Percentiles rank a stretch among this genome's conserved stretches.
These are phyloP conservation scores for Diploptera punctata DNA, from an alignment of 2,888 invertebrate species.

Conservation along the genomic window DNA sequence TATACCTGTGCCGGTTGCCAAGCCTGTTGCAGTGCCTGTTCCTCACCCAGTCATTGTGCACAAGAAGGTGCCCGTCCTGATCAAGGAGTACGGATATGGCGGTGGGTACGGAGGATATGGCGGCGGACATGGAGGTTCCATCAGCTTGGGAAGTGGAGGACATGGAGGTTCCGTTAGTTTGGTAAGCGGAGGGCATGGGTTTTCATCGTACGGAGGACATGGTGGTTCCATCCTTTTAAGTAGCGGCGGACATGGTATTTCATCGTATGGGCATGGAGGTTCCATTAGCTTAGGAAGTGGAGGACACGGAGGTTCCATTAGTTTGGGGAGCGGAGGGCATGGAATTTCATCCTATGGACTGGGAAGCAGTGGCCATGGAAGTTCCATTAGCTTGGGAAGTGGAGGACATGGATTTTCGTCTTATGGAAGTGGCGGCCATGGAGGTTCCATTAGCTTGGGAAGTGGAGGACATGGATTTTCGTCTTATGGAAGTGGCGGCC, in stretches of 20 bases:
- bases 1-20: slow-evolving; percentile 49
- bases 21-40: slow-evolving; percentile 22
- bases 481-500: too few species aligned
- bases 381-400: not conserved
- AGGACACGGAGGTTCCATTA: slow-evolving; percentile 19
- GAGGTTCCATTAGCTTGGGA: too few species aligned
- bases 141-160: too few species aligned
- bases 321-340: not conserved
- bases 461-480: too few species aligned
- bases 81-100: slow-evolving; percentile 24
- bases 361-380: not conserved
- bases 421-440: too few species aligned
- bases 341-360: not conserved
- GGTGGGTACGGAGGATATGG: slow-evolving; percentile 50
- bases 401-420: too few species aligned
- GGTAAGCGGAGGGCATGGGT: not conserved
- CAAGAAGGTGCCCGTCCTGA: not conserved
- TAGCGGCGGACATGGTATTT: too few species aligned
- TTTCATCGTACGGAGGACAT: not conserved
- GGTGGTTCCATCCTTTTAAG: slow-evolving; percentile 50
- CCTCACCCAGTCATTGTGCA: slow-evolving; percentile 6
- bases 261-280: slow-evolving; percentile 35
- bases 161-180: too few species aligned
- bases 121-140: too few species aligned
- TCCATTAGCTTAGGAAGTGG: slow-evolving; percentile 47